Evolutionary conservation across 2,888 invertebrate species (phyloP).

Genomic region (Hesperia comma): DNA sequence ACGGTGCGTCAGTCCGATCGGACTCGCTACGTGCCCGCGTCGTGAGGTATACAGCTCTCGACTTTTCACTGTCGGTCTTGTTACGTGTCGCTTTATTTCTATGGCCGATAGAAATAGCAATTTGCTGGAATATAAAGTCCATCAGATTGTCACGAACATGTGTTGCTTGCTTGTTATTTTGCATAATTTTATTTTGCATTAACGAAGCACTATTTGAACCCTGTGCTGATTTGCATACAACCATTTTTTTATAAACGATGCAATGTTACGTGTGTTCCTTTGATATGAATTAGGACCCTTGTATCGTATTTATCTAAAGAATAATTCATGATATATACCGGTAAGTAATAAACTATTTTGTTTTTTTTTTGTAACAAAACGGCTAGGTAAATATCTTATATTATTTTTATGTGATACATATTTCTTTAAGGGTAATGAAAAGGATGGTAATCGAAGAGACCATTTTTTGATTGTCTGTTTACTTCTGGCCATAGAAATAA

Average conservation of each 20-base stretch:
- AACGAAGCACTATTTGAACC: background rate
- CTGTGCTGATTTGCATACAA: constrained; percentile 15
- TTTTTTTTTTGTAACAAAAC: too few species aligned
- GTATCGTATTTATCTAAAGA: background rate
- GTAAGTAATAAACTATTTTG: background rate
- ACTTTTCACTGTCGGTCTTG: constrained; percentile 48
- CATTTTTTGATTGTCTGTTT: background rate
- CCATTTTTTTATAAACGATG: constrained; percentile 8
- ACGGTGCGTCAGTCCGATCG: constrained; percentile 77
- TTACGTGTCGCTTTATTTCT: constrained; percentile 48
- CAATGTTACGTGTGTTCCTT: constrained; percentile 1
- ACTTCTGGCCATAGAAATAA: constrained; percentile 47
- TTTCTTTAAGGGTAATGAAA: background rate
- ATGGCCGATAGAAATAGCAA: constrained; percentile 44
- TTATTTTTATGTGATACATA: too few species aligned
- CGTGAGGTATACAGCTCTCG: constrained; percentile 54
- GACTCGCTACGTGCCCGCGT: constrained; percentile 60
- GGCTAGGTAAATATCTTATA: too few species aligned
- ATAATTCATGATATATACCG: background rate
- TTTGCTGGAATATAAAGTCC: constrained; percentile 16
- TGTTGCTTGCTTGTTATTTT: constrained; percentile 34
- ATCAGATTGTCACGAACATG: constrained; percentile 6
- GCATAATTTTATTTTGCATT: constrained; percentile 21
- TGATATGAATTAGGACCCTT: background rate
- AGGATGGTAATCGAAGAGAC: background rate